Conservation (phyloP, 1,140 invertebrate genomes). For the Gryon sp. region DNA sequence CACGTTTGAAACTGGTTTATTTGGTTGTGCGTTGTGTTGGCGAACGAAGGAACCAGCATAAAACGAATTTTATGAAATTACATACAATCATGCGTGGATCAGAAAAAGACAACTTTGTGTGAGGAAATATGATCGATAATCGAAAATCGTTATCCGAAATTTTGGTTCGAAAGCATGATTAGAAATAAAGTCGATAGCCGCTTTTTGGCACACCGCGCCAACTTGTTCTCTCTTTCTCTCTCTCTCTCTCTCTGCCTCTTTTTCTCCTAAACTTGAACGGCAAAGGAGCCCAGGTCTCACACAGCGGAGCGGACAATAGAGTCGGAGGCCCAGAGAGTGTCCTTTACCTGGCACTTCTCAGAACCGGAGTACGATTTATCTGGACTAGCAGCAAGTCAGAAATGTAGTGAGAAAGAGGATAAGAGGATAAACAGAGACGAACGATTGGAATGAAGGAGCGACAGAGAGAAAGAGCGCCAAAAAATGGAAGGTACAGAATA, state of each 20-base stretch:
- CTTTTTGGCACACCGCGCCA: no score
- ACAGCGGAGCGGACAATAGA: conserved; percentile 50
- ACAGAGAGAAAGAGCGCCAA: conserved; percentile 48
- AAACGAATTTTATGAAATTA: conserved; percentile 30
- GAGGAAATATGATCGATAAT: conserved; percentile 24
- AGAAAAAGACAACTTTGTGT: conserved; percentile 5
- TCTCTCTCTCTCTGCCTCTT: no score
- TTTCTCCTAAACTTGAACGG: no score
- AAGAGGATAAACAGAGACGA: conserved; percentile 26
- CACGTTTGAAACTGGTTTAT: no score
- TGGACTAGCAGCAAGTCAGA: conserved; percentile 70
- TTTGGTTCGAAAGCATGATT: conserved; percentile 39
- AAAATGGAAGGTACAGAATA: conserved; percentile 46
- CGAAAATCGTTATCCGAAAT: conserved; percentile 22
- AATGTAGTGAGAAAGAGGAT: conserved; percentile 59
- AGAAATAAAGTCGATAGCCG: conserved; percentile 37
- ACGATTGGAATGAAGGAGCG: conserved; percentile 39
- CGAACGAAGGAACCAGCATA: background rate
- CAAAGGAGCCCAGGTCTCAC: conserved; percentile 38
- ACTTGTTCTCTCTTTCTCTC: no score
- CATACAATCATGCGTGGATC: conserved; percentile 10
- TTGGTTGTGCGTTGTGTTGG: no score
- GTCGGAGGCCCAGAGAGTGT: conserved; percentile 42
- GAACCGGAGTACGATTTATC: conserved; percentile 72
- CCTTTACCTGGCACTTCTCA: conserved; percentile 70